Base-by-base conservation (phyloP, 2,113 vertebrate genomes). In the Rafetus swinhoei region DNA sequence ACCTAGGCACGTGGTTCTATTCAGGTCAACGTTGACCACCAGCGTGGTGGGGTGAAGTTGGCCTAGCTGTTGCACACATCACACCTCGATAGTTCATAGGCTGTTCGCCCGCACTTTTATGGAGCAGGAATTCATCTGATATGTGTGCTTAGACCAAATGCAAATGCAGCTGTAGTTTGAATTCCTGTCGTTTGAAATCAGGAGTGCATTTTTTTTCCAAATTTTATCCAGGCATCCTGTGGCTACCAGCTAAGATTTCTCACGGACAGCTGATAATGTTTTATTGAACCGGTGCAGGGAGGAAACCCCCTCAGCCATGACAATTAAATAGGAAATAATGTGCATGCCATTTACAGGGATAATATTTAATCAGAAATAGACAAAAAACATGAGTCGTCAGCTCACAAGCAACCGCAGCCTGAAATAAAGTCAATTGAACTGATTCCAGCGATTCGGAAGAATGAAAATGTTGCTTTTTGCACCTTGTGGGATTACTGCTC, bases 321-420 rank as follows among this genome's bases (percentile, higher is more conserved):
- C 79, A 97, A 95, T 89, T 94, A 96, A 93, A 97, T 95, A 97
- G 1, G 3, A 94, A 94, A 96, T 96, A 85, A 90, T 81, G 57
- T 90, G 59, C 94, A 91, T 93, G 89, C 82, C 85, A 94, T 89
- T 95, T 97, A 83, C 79, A 83, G 88, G 87, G 97, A 90, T 92
- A 95, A 95, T 95, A 93, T 96, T 97, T 97, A 98, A 95, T 97
- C 94, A 97, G 85, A 97, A 95, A 96, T 86, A 95, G 93, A 91
- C 92, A 97, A 94, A 89, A 95, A 95, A 45, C 91, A 96, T 88
- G 91, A 96, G 93, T 95, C 95, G 94, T 74, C 94, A 89, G 84
- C 92, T 96, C 92, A 92, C 92, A 87, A 97, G 96, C 88, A 96
- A 96, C 92, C 84, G 65, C 74, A 79, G 74, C 86, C 82, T 94